Base-by-base conservation (phyloP, 2,888 invertebrate genomes). In the Reticulitermes lucifugus region DNA sequence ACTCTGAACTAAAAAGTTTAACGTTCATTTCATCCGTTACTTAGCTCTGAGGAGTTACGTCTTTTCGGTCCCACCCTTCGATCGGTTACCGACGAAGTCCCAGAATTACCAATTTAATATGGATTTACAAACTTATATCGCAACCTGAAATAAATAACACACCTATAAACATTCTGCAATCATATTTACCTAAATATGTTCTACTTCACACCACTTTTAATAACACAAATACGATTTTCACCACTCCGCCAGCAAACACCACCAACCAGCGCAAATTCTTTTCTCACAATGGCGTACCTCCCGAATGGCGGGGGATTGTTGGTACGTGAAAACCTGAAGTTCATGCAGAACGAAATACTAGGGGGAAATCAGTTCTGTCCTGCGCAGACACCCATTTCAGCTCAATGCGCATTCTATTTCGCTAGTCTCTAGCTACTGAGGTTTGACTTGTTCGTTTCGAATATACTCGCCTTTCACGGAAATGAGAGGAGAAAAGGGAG, bases 401-500 rank as follows among this genome's bases (percentile, higher is more conserved):
- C 18, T 65, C n/a, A 55, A 21, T 79, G 71, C 85, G 85, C 85
- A 85, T 22, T 6, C 43, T 65, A n/a, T 43, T 65, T 35, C 71
- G 82, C n/a, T 46, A 35, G 46, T 73, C 83, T 79, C 43, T n/a
- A 35, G 41, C 22, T 51, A 43, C 21, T 21, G 81, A 10, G 43
- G 70, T 75, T 65, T n/a, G 79, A 79, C 43, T 55, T 41, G 84
- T 86, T 77, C 86, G 86, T 85, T 84, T 65, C n/a, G 18, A 14
- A 29, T 71, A n/a, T 21, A 25, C 71, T 75, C 88, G 75, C 86
- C 83, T 85, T 86, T 86, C 83, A 77, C 29, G 41, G 81, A 70
- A 75, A 80, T 82, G 55, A 86, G 85, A 86, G 88, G 87, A 88
- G 88, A 84, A 88, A 87, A 87, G 87, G 88, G 88, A 88, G 88